Conservation (phyloP, 2,797 vertebrate species). For the Lagocephalus sceleratus region DNA sequence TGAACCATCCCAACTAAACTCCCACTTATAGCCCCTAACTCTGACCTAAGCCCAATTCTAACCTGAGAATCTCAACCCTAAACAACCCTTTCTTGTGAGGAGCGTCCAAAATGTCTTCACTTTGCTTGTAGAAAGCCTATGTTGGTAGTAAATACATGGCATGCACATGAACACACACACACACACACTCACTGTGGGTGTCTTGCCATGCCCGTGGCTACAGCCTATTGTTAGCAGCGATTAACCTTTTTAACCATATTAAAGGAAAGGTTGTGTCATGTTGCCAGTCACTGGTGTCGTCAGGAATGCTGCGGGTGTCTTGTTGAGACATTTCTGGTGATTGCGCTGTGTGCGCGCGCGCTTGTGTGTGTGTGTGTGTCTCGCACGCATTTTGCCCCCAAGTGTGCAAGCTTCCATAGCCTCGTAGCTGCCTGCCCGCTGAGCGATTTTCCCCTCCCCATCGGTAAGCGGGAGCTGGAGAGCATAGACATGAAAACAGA, state of each 20-base stretch:
- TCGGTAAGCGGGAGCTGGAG: conserved; percentile 12
- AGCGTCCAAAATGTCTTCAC: too few species aligned
- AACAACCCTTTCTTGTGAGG: too few species aligned
- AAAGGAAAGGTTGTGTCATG: conserved; percentile 46
- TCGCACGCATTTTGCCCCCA: conserved; percentile 5
- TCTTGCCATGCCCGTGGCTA: conserved; percentile 39
- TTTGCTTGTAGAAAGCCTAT: too few species aligned
- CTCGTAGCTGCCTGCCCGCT: conserved; percentile 27
- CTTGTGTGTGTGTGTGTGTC: not conserved
- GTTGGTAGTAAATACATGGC: too few species aligned
- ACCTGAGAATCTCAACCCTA: too few species aligned
- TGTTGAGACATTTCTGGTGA: conserved; percentile 16
- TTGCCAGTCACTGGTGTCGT: conserved; percentile 17
- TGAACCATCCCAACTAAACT: too few species aligned
- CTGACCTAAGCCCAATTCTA: too few species aligned
- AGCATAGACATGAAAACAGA: conserved; percentile 10
- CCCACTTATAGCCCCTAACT: too few species aligned
- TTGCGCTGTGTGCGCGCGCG: not conserved
- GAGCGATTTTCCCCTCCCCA: conserved; percentile 16
- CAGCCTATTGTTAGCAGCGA: conserved; percentile 35
- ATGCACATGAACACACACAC: conserved; percentile 8
- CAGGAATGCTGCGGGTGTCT: conserved; percentile 25
- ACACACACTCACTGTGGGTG: conserved; percentile 17
- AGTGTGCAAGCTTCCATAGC: conserved; percentile 36
- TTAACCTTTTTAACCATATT: conserved; percentile 56